Percentiles rank a stretch among this genome's conserved stretches.
phyloP scores from a whole-genome alignment of 2,113 vertebrate species.

The Catharus fuscescens region DNA sequence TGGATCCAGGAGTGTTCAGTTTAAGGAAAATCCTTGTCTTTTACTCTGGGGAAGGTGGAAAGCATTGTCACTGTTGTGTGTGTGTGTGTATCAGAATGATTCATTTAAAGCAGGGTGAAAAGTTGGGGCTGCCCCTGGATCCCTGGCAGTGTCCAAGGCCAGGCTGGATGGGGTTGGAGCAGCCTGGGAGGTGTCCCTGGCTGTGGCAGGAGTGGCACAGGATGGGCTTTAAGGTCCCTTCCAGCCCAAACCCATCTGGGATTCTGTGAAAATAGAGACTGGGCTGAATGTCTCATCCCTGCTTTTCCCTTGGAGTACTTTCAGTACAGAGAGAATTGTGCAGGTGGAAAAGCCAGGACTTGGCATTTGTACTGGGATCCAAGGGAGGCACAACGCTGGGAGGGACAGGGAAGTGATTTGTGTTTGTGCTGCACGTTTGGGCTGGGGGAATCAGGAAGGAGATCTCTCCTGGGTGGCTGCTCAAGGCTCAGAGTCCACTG shows the following conservation, averaged over 20 bases:
- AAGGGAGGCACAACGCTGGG: accelerated
- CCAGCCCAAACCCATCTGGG: background rate
- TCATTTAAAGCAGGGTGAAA: background rate
- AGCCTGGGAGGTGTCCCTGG: background rate
- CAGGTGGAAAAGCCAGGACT: background rate
- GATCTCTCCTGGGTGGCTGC: background rate
- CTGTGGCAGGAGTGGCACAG: background rate
- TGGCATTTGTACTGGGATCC: background rate
- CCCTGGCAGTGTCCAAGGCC: background rate
- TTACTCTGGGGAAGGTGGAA: background rate
- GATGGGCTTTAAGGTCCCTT: background rate
- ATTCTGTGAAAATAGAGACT: background rate
- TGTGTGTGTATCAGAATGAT: too few relatives aligned
- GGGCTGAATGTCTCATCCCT: background rate
- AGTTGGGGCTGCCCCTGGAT: background rate
- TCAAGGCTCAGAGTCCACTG: background rate
- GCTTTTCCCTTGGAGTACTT: background rate
- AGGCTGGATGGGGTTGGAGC: accelerated
- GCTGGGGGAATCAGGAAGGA: background rate
- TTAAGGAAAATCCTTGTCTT: background rate
- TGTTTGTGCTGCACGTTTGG: background rate
- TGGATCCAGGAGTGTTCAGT: background rate
- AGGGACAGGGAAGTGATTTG: background rate
- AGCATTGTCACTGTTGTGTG: accelerated
- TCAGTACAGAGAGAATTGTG: background rate